These are phyloP conservation scores for Peromyscus maniculatus DNA, from an alignment of 2,113 vertebrate genomes.

Conservation along the genomic window DNA sequence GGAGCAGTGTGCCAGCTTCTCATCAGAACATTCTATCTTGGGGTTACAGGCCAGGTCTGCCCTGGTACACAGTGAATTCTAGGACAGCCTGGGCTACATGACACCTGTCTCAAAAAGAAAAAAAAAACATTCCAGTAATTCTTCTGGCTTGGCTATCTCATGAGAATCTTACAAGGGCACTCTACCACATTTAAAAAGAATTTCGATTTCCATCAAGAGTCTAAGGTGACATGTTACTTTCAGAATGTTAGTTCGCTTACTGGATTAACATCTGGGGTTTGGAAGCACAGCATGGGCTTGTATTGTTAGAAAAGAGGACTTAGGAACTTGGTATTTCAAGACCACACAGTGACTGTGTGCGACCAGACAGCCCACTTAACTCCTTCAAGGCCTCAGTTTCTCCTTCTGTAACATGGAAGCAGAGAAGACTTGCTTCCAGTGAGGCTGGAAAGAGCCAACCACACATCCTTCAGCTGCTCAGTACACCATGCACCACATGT, in stretches of 20 bases:
- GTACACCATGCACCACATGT: rapidly evolving
- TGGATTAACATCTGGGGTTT: background rate
- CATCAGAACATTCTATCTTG: background rate
- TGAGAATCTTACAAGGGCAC: background rate
- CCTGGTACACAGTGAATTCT: background rate
- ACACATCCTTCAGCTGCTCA: background rate
- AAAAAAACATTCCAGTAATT: background rate
- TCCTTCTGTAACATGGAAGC: background rate
- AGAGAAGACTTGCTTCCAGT: background rate
- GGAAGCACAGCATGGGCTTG: background rate
- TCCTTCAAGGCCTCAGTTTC: background rate
- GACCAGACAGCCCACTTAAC: background rate
- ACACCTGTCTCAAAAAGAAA: background rate
- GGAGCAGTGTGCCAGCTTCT: background rate
- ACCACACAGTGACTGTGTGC: background rate
- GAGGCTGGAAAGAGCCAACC: background rate
- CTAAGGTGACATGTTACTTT: background rate
- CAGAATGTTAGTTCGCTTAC: constrained; percentile 2
- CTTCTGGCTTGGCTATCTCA: background rate
- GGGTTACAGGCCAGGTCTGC: background rate
- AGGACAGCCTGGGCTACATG: background rate
- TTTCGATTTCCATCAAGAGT: background rate
- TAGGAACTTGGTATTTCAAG: background rate
- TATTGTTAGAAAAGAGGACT: background rate
- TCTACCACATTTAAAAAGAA: background rate